A percentile compares a stretch with the other conserved stretches of the same genome.
phyloP scores from a whole-genome alignment of 1,140 invertebrate genomes.

The Lanistes nyassanus region DNA sequence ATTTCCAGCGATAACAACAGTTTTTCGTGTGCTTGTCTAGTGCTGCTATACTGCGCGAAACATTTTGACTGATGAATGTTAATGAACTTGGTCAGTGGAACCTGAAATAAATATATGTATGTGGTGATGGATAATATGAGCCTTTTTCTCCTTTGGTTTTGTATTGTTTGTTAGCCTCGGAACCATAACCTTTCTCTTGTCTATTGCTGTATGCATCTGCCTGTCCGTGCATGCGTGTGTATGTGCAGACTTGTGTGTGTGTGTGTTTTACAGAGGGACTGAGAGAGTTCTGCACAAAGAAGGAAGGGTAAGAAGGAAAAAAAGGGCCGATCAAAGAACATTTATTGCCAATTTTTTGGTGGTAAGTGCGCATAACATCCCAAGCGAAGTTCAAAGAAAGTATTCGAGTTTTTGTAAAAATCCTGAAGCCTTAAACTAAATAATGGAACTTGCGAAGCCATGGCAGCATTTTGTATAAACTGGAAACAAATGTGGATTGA shows the following conservation, averaged over 20 bases:
- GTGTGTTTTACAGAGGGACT: neutral
- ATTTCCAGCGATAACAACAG: too few relatives aligned
- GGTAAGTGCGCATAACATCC: neutral
- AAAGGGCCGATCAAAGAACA: neutral
- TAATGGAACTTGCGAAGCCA: neutral
- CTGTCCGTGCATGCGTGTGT: neutral
- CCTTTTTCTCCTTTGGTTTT: too few relatives aligned
- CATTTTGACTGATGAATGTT: too few relatives aligned
- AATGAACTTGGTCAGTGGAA: too few relatives aligned
- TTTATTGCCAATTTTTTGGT: neutral
- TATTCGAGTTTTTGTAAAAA: neutral
- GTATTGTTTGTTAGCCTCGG: too few relatives aligned
- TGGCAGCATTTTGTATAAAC: neutral
- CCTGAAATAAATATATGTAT: too few relatives aligned
- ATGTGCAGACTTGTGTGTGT: slow-evolving; percentile 6
- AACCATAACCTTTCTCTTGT: too few relatives aligned
- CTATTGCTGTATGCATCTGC: neutral
- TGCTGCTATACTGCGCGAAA: too few relatives aligned
- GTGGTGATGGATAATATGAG: too few relatives aligned
- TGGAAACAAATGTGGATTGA: too few relatives aligned
- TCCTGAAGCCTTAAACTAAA: neutral
- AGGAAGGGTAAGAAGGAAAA: neutral
- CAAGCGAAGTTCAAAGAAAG: neutral
- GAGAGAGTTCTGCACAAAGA: neutral
- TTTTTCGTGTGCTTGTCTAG: too few relatives aligned